These are phyloP conservation scores for Paracentrotus lividus DNA, from an alignment of 53 echinoderm and acorn worm genomes.

Conservation along the genomic window DNA sequence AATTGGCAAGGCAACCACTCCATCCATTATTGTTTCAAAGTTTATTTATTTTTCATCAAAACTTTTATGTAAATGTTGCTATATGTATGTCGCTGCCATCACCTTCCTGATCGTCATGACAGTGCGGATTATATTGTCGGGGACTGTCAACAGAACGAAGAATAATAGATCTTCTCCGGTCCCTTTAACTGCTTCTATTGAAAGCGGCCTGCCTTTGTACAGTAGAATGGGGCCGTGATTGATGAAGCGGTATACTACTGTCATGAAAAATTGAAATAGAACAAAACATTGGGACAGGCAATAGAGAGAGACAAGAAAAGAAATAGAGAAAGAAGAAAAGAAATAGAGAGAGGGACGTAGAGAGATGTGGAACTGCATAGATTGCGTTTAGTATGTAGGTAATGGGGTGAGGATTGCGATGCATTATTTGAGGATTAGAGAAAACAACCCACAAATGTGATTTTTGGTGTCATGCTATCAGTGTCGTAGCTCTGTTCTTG, in stretches of 20 bases:
- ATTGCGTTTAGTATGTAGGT: not conserved
- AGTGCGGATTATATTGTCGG: constrained; percentile 1
- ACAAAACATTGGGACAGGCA: not conserved
- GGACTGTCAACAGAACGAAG: constrained; percentile 13
- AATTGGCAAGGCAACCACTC: too few species aligned
- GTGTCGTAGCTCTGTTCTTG: constrained; percentile 8
- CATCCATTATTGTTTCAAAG: too few species aligned
- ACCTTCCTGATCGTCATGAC: constrained; percentile 5
- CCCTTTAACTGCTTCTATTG: not conserved
- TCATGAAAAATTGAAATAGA: not conserved
- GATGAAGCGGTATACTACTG: constrained; percentile 27
- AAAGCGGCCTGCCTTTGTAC: constrained; percentile 5
- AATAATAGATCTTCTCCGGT: constrained; percentile 2
- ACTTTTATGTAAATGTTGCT: not conserved
- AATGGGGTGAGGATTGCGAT: not conserved
- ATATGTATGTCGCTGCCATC: not conserved
- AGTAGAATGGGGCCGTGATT: not conserved
- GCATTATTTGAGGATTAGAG: not conserved
- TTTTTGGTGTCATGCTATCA: not conserved
- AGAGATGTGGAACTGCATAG: not conserved
- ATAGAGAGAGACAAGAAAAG: not conserved
- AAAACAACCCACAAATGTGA: constrained; percentile 25
- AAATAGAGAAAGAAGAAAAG: not conserved
- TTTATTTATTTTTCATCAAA: not conserved
- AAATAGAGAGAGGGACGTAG: not conserved